Percentiles rank a stretch among this genome's conserved stretches.
phyloP scores from a whole-genome alignment of 2,797 vertebrate species.

The Pogonophryne albipinna region DNA sequence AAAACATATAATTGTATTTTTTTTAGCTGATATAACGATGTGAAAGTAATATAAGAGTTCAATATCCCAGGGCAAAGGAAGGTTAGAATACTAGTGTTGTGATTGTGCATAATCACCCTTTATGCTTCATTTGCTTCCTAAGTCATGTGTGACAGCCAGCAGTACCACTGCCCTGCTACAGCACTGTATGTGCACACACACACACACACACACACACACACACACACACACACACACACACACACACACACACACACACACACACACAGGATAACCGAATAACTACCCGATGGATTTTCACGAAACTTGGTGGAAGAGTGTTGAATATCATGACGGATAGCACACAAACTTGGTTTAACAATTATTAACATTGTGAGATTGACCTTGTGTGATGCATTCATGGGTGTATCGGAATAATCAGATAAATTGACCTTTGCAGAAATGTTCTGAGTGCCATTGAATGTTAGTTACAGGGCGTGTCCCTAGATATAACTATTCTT shows the following conservation, averaged over 20 bases:
- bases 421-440: no score
- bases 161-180: slow-evolving; percentile 14
- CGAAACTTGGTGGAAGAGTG: no score
- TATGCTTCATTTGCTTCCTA: slow-evolving; percentile 67
- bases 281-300: no score
- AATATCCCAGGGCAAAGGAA: background rate
- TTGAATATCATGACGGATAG: no score
- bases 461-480: background rate
- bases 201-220: slow-evolving; percentile 1
- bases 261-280: background rate
- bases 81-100: slow-evolving; percentile 23
- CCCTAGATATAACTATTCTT: background rate
- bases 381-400: no score
- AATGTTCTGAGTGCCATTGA: background rate
- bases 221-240: slow-evolving; percentile 8
- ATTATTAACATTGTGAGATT: no score
- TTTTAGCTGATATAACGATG: background rate
- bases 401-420: no score
- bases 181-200: background rate
- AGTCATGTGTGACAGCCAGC: slow-evolving; percentile 49
- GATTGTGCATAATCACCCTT: slow-evolving; percentile 62
- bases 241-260: background rate
- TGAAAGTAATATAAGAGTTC: slow-evolving; percentile 25
- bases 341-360: no score
- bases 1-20: slow-evolving; percentile 2